Percentiles rank a stretch among this genome's conserved stretches.
phyloP scores from a whole-genome alignment of 1,140 invertebrate species.

The Drosophila parvula region DNA sequence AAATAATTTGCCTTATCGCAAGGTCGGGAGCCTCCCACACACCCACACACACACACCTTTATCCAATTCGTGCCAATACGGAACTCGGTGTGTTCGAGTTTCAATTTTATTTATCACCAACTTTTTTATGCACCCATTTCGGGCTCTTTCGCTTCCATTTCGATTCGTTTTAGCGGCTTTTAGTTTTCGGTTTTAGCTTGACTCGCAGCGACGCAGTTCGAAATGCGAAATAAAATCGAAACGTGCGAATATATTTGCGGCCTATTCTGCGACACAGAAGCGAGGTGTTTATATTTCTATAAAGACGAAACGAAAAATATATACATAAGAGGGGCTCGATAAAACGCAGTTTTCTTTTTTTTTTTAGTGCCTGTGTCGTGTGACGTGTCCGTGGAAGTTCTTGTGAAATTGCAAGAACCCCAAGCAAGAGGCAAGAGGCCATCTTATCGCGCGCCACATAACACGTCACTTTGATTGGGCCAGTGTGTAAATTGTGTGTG shows the following conservation, averaged over 20 bases:
- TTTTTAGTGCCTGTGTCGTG: conserved; percentile 16
- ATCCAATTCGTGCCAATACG: conserved; percentile 23
- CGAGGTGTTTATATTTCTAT: conserved; percentile 56
- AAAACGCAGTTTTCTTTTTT: conserved; percentile 23
- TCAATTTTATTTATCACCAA: conserved; percentile 61
- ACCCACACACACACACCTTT: conserved; percentile 2
- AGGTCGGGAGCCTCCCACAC: conserved; percentile 17
- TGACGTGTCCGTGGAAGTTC: conserved; percentile 26
- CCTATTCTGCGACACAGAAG: conserved; percentile 50
- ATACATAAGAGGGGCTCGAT: not conserved
- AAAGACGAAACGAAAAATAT: not conserved
- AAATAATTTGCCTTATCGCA: conserved; percentile 23
- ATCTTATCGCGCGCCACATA: conserved; percentile 35
- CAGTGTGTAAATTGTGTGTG: conserved; percentile 27
- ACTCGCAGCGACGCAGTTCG: conserved; percentile 25
- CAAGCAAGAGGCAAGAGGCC: not conserved
- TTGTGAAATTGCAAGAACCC: conserved; percentile 50
- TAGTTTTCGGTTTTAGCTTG: conserved; percentile 55
- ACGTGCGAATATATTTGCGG: conserved; percentile 75
- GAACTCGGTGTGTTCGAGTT: conserved; percentile 40
- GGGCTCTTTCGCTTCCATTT: conserved; percentile 16
- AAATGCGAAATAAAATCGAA: conserved; percentile 64
- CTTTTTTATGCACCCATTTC: conserved; percentile 48
- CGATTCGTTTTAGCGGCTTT: conserved; percentile 26
- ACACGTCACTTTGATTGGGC: conserved; percentile 26